phyloP scores from a whole-genome alignment of 2,113 vertebrate species.

The Channa maculata region DNA sequence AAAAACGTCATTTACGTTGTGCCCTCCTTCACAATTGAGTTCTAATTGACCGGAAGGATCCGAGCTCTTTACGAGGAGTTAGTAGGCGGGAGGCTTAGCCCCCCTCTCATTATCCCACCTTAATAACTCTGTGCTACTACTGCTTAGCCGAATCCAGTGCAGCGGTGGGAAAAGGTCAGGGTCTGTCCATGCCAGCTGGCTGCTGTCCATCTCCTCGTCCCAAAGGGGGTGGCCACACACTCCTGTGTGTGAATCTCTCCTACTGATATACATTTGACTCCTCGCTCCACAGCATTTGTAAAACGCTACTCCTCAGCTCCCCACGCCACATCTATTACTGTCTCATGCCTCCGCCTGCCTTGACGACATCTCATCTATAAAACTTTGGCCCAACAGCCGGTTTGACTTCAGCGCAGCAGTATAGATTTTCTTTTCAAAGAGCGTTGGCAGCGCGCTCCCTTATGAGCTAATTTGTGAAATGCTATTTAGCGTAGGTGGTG shows the following conservation, averaged over 20 bases:
- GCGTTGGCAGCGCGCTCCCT: neutral
- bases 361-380: neutral
- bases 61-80: too few species aligned
- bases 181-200: constrained; percentile 25
- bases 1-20: too few species aligned
- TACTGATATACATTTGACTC: neutral
- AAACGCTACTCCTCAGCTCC: neutral
- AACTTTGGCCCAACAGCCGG: neutral
- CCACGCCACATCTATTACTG: neutral
- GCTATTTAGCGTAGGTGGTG: neutral
- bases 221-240: neutral
- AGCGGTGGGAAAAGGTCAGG: constrained; percentile 29
- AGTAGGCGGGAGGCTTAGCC: too few species aligned
- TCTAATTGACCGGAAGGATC: too few species aligned
- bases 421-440: constrained; percentile 10
- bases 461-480: constrained; percentile 35
- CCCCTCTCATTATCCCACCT: constrained; percentile 18
- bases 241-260: neutral
- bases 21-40: too few species aligned
- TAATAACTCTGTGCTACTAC: constrained; percentile 7
- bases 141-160: constrained; percentile 38
- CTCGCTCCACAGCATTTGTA: neutral
- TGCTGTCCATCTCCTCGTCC: constrained; percentile 25
- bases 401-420: constrained; percentile 13
- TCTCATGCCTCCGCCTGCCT: neutral